These are phyloP conservation scores for Cardiocondyla obscurior DNA, from an alignment of 1,140 invertebrate species.

Conservation along the genomic window DNA sequence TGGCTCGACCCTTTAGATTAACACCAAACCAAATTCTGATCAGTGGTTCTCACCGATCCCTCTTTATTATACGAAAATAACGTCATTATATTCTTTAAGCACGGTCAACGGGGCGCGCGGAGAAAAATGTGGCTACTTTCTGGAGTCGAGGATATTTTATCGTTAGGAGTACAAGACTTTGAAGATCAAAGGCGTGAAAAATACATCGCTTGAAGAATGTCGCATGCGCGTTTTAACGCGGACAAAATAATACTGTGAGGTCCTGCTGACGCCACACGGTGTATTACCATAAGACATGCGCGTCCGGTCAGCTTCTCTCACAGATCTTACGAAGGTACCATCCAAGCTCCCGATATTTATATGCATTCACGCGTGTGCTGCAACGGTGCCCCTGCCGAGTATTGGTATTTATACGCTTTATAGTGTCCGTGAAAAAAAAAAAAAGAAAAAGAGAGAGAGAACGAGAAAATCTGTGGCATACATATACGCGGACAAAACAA, in stretches of 20 bases:
- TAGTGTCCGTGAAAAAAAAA: conserved; percentile 24
- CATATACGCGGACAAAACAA: background rate
- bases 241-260: conserved; percentile 76
- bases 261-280: conserved; percentile 72
- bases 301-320: conserved; percentile 62
- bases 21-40: conserved; percentile 74
- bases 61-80: background rate
- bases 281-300: conserved; percentile 79
- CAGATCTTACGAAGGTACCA: background rate
- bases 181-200: too few species aligned
- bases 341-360: conserved; percentile 74
- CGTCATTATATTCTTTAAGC: background rate
- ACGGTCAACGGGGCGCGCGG: background rate
- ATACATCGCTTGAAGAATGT: conserved; percentile 52
- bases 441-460: background rate
- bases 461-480: background rate
- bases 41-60: conserved; percentile 73
- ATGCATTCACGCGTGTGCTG: conserved; percentile 74
- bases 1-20: conserved; percentile 66
- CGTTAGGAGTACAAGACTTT: too few species aligned
- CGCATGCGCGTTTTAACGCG: conserved; percentile 69
- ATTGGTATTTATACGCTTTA: conserved; percentile 75
- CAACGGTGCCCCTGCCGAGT: conserved; percentile 68
- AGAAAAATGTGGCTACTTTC: too few species aligned
- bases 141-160: too few species aligned